These are phyloP conservation scores for Tychaedon coryphoeus DNA, from an alignment of 2,113 vertebrate species.

Conservation along the genomic window DNA sequence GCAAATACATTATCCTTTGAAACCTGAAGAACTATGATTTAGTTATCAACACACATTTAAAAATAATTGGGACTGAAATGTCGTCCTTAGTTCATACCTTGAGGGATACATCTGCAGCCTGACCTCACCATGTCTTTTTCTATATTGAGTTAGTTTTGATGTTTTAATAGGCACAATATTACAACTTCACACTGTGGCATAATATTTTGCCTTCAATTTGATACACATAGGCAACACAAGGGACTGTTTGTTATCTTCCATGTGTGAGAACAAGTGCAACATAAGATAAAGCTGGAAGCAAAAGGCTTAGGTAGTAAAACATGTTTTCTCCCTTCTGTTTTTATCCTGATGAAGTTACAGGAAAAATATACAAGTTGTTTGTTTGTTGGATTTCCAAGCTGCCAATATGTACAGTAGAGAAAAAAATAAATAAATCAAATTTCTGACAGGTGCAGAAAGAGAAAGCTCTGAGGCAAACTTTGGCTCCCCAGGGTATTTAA, in stretches of 20 bases:
- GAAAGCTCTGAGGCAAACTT: conserved; percentile 39
- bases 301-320: conserved; percentile 24
- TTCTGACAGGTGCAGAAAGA: conserved; percentile 60
- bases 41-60: neutral
- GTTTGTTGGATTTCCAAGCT: conserved; percentile 45
- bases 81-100: neutral
- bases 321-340: conserved; percentile 12
- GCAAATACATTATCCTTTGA: neutral
- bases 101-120: neutral
- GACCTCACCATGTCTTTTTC: conserved; percentile 25
- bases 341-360: conserved; percentile 15
- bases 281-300: conserved; percentile 2
- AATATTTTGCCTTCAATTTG: conserved; percentile 50
- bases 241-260: conserved; percentile 27
- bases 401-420: conserved; percentile 49
- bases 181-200: conserved; percentile 27
- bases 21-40: neutral
- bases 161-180: conserved; percentile 35
- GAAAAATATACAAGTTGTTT: conserved; percentile 52
- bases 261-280: neutral
- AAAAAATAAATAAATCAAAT: conserved; percentile 5
- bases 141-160: conserved; percentile 39
- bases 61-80: neutral
- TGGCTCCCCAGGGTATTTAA: neutral
- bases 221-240: neutral